Evolutionary conservation across 2,113 vertebrate genomes (phyloP).

Genomic region (Saimiri boliviensis): DNA sequence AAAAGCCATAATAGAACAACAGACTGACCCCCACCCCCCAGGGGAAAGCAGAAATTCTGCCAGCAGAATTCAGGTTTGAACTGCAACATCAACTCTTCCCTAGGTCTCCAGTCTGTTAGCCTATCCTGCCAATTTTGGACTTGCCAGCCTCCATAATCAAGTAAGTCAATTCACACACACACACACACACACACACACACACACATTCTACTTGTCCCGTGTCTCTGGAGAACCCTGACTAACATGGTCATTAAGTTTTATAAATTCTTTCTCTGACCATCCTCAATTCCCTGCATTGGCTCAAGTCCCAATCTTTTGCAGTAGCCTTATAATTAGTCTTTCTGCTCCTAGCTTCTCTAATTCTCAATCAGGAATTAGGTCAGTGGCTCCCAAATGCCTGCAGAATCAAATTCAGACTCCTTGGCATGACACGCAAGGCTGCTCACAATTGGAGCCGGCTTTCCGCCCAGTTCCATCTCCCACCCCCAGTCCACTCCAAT

Average conservation of each 20-base stretch:
- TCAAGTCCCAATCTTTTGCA: background rate
- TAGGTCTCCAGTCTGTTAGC: background rate
- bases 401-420: constrained; percentile 31
- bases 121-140: background rate
- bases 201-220: background rate
- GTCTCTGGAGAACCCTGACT: background rate
- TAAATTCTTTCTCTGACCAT: constrained; percentile 17
- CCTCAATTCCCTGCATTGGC: background rate
- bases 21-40: background rate
- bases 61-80: background rate
- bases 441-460: background rate
- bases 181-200: background rate
- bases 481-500: no score
- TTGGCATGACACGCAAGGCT: background rate
- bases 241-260: background rate
- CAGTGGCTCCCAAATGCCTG: background rate
- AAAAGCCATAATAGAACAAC: background rate
- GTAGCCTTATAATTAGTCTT: constrained; percentile 4
- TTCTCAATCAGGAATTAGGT: background rate
- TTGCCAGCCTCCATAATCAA: background rate
- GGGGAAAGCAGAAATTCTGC: background rate
- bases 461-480: background rate
- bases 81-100: background rate
- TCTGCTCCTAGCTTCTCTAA: constrained; percentile 44
- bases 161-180: background rate